Evolutionary conservation across 64 coral and sea anemone genomes (phyloP).

Genomic region (Catalaphyllia jardinei): DNA sequence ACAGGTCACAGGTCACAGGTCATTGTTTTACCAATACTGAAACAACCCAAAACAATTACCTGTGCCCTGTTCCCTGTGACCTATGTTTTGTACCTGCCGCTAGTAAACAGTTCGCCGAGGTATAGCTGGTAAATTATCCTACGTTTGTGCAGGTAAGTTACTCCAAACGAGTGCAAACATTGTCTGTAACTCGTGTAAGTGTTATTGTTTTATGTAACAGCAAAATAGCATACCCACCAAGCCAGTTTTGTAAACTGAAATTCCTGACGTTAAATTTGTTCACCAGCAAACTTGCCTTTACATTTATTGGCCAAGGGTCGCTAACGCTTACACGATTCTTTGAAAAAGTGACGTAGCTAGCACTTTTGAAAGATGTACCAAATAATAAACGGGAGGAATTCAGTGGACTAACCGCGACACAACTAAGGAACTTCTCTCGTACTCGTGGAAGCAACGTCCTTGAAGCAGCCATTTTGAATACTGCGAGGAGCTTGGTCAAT

Average conservation of each 20-base stretch:
- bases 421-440: background rate
- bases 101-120: too few species aligned
- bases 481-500: background rate
- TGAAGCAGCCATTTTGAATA: conserved; percentile 34
- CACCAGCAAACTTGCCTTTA: background rate
- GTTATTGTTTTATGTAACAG: background rate
- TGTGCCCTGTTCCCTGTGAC: too few species aligned
- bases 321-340: background rate
- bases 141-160: too few species aligned
- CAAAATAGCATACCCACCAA: background rate
- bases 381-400: background rate
- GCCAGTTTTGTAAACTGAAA: conserved; percentile 1
- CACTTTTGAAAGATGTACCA: background rate
- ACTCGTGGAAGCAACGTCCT: background rate
- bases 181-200: background rate
- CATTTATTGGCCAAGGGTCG: background rate
- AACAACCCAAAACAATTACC: too few species aligned
- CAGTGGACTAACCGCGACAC: background rate
- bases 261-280: background rate
- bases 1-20: too few species aligned
- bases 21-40: too few species aligned
- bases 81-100: too few species aligned
- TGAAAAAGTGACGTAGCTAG: background rate
- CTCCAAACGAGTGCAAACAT: background rate
- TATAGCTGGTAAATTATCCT: too few species aligned